Conservation (phyloP, 2,113 vertebrate genomes). For the Neogale vison region DNA sequence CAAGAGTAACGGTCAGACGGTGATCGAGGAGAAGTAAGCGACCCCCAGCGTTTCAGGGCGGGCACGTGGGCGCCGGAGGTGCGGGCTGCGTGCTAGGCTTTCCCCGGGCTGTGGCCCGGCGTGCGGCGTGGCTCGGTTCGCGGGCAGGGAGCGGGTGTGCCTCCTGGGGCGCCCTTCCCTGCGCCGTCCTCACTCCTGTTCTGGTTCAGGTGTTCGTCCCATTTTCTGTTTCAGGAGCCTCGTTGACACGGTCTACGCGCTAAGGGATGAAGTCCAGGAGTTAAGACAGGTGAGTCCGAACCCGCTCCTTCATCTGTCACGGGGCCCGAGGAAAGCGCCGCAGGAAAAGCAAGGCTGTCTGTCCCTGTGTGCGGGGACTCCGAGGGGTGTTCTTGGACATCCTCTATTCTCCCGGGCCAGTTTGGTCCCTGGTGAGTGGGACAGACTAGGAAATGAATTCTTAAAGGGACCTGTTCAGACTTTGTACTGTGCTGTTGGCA, state of each 20-base stretch:
- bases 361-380: rapidly evolving
- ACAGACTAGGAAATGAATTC: background rate
- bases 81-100: background rate
- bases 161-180: background rate
- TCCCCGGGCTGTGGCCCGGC: rapidly evolving
- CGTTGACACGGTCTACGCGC: constrained; percentile 95
- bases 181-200: too few relatives aligned
- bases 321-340: background rate
- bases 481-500: too few relatives aligned
- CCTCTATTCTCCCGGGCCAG: background rate
- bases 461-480: background rate
- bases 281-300: constrained; percentile 91
- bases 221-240: constrained; percentile 89
- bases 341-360: background rate
- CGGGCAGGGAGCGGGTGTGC: rapidly evolving
- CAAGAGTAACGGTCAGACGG: constrained; percentile 94
- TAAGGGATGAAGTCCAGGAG: constrained; percentile 96
- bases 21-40: constrained; percentile 96
- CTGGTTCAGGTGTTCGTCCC: background rate
- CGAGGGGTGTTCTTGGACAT: background rate
- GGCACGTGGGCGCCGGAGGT: background rate
- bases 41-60: background rate
- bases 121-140: rapidly evolving
- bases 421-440: too few relatives aligned
- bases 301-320: too few relatives aligned